Evolutionary conservation across 30 jellyfish, hydroid and myxozoan genomes (phyloP).

Genomic region (Rhopilema esculentum): DNA sequence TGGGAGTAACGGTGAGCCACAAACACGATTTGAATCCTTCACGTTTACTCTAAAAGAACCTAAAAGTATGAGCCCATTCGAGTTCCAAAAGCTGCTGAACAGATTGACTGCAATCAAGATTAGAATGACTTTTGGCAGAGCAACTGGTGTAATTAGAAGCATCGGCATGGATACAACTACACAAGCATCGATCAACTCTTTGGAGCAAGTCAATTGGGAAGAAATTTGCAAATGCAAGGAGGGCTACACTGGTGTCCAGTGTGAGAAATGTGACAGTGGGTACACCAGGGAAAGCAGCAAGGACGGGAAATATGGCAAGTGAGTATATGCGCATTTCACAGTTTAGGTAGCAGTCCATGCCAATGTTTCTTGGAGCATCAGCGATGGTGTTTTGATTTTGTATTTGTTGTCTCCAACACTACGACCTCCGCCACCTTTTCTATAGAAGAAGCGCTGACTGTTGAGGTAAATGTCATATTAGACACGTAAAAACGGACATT

Average conservation of each 20-base stretch:
- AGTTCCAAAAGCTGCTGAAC: conserved; percentile 77
- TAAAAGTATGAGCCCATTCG: conserved; percentile 80
- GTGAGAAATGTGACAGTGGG: conserved; percentile 94
- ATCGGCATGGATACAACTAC: conserved; percentile 76
- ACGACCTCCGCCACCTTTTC: too few relatives aligned
- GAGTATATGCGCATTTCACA: too few relatives aligned
- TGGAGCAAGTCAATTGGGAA: conserved; percentile 91
- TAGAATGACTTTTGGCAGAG: conserved; percentile 77
- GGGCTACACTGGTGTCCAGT: conserved; percentile 92
- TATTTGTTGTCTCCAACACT: too few relatives aligned
- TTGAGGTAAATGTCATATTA: too few relatives aligned
- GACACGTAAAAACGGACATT: too few relatives aligned
- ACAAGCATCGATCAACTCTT: conserved; percentile 81
- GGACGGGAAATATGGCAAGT: conserved; percentile 86
- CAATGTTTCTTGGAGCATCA: too few relatives aligned
- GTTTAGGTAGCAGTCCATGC: too few relatives aligned
- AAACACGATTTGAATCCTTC: conserved; percentile 64
- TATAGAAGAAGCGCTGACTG: too few relatives aligned
- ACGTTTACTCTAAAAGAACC: conserved; percentile 82
- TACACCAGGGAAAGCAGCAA: conserved; percentile 75
- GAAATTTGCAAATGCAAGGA: conserved; percentile 86
- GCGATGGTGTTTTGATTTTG: too few relatives aligned
- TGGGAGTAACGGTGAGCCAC: conserved; percentile 76
- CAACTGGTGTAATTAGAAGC: conserved; percentile 73
- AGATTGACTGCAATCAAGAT: conserved; percentile 87